Base-by-base conservation (phyloP, 2,797 vertebrate species). In the Chelonia mydas region DNA sequence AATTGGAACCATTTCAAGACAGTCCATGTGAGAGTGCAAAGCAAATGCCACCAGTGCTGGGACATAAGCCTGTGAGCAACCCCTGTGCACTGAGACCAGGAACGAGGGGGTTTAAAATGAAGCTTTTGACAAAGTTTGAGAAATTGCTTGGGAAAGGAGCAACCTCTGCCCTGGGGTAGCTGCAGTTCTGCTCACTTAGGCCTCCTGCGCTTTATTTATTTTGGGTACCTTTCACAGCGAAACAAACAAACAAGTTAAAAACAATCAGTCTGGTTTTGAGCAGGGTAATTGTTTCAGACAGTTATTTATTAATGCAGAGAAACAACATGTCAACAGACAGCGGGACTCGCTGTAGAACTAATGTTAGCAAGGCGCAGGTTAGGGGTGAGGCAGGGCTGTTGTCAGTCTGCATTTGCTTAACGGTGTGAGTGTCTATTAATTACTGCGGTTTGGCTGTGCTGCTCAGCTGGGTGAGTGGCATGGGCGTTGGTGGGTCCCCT, bases 251-350 rank as follows among this genome's bases (percentile, higher is more conserved):
- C 1, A 1, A 47, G 51, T 77, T 49, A 19, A 88, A 91, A 97
- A 51, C 54, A 96, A 96, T 86, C 89, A 92, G 95, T 33, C 74
- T 49, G 92, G 84, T 83, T 96, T 94, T 88, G 90, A n/a, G 50
- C 90, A 72, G 91, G 92, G 83, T 96, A 96, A 97, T 95, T 95
- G 95, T 96, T 97, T 92, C 0, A 1, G 96, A 95, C 96, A 96
- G 96, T 97, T 96, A 92, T 94, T 96, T 98, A 97, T 97, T 97
- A 97, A 96, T 94, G 91, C 94, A 92, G 96, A 96, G 94, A 78
- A 98, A 87, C 86, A 95, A 93, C 94, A 80, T 74, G 88, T 93
- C 97, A 86, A 92, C 92, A 95, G 96, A 49, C 53, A 84, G 89
- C 19, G 0, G 74, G 76, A 84, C 95, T 92, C 5, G 81, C 95